Conservation (phyloP, 2,797 vertebrate genomes). For the Pagetopsis macropterus region DNA sequence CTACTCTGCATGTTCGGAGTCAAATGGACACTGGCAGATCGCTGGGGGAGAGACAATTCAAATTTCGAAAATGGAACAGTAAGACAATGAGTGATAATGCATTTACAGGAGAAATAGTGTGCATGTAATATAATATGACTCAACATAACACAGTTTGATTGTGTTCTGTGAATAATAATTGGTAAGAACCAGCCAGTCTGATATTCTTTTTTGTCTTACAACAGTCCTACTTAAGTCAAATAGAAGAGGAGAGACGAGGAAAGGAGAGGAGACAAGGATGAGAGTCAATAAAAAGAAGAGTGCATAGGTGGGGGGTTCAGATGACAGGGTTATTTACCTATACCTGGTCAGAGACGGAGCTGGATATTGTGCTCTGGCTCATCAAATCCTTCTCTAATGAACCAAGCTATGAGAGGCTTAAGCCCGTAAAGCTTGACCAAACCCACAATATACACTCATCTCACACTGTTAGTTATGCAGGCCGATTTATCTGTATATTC, state of each 20-base stretch:
- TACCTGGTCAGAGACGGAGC: slow-evolving; percentile 60
- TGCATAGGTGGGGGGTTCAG: slow-evolving; percentile 45
- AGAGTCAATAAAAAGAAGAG: slow-evolving; percentile 50
- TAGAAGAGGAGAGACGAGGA: slow-evolving; percentile 9
- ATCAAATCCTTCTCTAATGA: slow-evolving; percentile 81
- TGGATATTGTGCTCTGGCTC: slow-evolving; percentile 68
- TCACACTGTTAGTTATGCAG: slow-evolving; percentile 28
- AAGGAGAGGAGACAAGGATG: slow-evolving; percentile 9
- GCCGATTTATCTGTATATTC: slow-evolving; percentile 50
- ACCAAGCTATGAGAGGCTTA: slow-evolving; percentile 66
- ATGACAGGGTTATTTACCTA: slow-evolving; percentile 71
- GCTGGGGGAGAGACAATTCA: slow-evolving; percentile 33
- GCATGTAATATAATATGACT: slow-evolving; percentile 6
- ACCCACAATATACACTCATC: slow-evolving; percentile 58
- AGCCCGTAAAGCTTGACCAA: slow-evolving; percentile 64
- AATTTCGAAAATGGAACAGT: slow-evolving; percentile 26
- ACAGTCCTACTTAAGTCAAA: slow-evolving; percentile 28
- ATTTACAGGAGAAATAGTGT: slow-evolving; percentile 4
- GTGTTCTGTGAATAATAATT: slow-evolving; percentile 24
- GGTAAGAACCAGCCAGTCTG: slow-evolving; percentile 4
- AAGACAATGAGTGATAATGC: slow-evolving; percentile 27
- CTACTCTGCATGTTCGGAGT: slow-evolving; percentile 41
- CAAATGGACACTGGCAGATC: slow-evolving; percentile 40
- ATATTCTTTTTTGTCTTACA: slow-evolving; percentile 28
- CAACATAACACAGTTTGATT: slow-evolving; percentile 32